Evolutionary conservation across 1,140 invertebrate genomes (phyloP).

Genomic region (Ostrea denselamellosa): DNA sequence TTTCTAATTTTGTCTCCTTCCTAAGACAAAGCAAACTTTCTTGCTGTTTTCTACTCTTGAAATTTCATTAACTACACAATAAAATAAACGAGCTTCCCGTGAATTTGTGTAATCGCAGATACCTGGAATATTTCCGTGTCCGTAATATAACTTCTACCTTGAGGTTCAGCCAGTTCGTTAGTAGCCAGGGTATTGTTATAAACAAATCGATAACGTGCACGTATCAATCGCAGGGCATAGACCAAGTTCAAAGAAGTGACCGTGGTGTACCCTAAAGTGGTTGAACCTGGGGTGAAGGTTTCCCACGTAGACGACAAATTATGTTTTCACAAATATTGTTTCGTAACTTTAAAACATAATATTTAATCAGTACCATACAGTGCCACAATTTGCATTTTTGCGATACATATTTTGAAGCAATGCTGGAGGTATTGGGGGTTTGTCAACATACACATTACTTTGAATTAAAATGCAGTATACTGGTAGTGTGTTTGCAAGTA

Average conservation of each 20-base stretch:
- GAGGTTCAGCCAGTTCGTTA: not conserved
- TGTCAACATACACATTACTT: no score
- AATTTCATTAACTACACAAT: not conserved
- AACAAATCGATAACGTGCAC: not conserved
- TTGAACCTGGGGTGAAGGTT: not conserved
- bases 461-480: no score
- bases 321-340: no score
- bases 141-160: constrained; percentile 11
- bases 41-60: not conserved
- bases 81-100: not conserved
- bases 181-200: not conserved
- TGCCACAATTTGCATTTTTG: no score
- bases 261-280: not conserved
- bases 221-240: constrained; percentile 6
- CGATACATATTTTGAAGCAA: no score
- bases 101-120: not conserved
- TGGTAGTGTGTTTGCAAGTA: no score
- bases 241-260: not conserved
- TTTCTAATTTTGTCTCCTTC: constrained; percentile 14
- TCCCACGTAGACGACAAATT: no score
- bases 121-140: not conserved
- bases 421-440: no score
- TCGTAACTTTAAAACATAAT: no score
- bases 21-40: not conserved
- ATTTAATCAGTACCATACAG: no score